A percentile compares a stretch with the other conserved stretches of the same genome.
Evolutionary conservation across 2,113 vertebrate species (phyloP).

Genomic region (Piprites chloris): DNA sequence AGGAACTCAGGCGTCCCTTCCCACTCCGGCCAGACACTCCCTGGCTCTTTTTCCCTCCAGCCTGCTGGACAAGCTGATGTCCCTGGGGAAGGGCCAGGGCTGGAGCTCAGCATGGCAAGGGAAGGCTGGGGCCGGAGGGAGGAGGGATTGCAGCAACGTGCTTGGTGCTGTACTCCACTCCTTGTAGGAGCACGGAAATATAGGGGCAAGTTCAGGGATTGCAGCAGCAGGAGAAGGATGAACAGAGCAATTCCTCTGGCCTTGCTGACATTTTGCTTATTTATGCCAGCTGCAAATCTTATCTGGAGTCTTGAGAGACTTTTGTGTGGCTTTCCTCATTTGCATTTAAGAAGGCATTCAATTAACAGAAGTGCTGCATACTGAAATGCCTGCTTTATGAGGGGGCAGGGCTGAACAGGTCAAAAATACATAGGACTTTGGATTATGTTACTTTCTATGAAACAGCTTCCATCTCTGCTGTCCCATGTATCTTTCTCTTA

Average conservation of each 20-base stretch:
- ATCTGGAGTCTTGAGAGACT: not conserved
- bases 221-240: not conserved
- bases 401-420: not conserved
- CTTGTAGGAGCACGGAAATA: not conserved
- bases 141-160: fast-evolving
- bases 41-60: not conserved
- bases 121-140: not conserved
- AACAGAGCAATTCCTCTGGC: not conserved
- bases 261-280: not conserved
- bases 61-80: fast-evolving
- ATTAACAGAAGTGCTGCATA: not conserved
- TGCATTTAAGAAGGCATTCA: not conserved
- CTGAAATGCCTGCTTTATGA: not conserved
- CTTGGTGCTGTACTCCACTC: fast-evolving
- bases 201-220: not conserved
- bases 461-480: not conserved
- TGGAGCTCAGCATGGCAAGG: fast-evolving
- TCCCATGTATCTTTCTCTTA: not conserved
- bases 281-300: slow-evolving; percentile 3
- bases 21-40: not conserved
- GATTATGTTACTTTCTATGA: not conserved
- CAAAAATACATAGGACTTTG: not conserved
- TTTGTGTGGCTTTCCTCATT: not conserved
- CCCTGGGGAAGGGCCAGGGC: not conserved
- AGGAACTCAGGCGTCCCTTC: not conserved